A percentile compares a stretch with the other conserved stretches of the same genome.
These are phyloP conservation scores for Gallinago nigripennis DNA, from an alignment of 2,797 vertebrate species.

Conservation along the genomic window DNA sequence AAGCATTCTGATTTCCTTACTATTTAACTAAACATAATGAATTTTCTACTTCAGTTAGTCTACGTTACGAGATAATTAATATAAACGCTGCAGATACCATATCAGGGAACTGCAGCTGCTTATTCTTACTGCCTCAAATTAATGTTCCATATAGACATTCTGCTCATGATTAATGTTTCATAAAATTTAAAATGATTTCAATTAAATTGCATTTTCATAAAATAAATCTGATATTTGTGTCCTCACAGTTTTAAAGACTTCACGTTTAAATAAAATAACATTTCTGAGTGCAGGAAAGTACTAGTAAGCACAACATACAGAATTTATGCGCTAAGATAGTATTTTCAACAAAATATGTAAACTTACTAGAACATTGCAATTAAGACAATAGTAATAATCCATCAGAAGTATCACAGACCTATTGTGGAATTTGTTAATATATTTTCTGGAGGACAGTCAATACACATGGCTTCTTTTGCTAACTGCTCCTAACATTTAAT, in stretches of 20 bases:
- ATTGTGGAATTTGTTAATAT: background rate
- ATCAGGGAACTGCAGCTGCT: conserved; percentile 67
- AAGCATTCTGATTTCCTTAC: conserved; percentile 50
- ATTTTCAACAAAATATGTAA: background rate
- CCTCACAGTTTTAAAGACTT: background rate
- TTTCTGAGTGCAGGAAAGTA: background rate
- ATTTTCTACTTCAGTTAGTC: conserved; percentile 73
- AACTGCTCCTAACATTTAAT: background rate
- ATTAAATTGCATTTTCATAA: conserved; percentile 68
- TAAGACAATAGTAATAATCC: background rate
- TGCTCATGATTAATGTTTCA: conserved; percentile 67
- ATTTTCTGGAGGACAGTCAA: background rate
- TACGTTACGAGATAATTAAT: conserved; percentile 71
- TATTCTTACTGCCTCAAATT: conserved; percentile 68
- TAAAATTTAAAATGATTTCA: conserved; percentile 64
- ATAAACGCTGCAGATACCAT: conserved; percentile 67
- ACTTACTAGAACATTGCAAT: background rate
- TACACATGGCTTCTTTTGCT: background rate
- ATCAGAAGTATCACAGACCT: background rate
- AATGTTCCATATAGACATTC: conserved; percentile 68
- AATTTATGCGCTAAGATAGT: background rate
- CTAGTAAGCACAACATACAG: background rate
- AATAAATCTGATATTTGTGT: conserved; percentile 41
- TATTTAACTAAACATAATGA: conserved; percentile 62
- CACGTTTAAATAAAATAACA: background rate